phyloP scores from a whole-genome alignment of 1,140 invertebrate species.

The Arctopsyche grandis region DNA sequence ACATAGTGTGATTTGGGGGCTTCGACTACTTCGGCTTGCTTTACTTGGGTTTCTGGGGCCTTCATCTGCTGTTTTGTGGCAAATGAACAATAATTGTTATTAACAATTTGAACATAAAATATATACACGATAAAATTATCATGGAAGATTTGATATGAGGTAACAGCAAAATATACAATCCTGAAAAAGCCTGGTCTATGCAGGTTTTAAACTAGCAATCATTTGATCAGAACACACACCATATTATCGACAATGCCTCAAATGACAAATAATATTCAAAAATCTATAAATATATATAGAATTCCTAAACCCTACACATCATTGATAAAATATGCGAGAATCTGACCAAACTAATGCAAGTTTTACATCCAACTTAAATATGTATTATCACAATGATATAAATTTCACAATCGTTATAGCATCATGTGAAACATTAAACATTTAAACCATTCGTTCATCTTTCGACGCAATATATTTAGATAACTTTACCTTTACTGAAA shows the following conservation, averaged over 20 bases:
- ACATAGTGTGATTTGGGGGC: too few species aligned
- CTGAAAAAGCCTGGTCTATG: background rate
- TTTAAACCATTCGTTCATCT: background rate
- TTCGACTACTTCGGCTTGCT: conserved; percentile 19
- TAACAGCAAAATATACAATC: background rate
- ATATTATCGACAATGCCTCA: too few species aligned
- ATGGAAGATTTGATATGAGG: background rate
- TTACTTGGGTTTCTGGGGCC: background rate
- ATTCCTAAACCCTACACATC: too few species aligned
- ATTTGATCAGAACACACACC: background rate
- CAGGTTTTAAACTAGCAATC: background rate
- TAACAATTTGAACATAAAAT: background rate
- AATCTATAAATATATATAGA: too few species aligned
- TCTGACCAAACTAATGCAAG: too few species aligned
- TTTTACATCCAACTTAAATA: too few species aligned
- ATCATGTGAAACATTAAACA: background rate
- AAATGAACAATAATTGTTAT: background rate
- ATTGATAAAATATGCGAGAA: too few species aligned
- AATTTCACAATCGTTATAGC: background rate
- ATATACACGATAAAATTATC: background rate
- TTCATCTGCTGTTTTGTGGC: background rate
- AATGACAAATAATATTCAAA: too few species aligned
- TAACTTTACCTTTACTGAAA: background rate
- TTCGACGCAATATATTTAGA: background rate
- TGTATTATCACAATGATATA: too few species aligned